phyloP scores from a whole-genome alignment of 2,888 invertebrate species.

The Polymixis flavicincta region DNA sequence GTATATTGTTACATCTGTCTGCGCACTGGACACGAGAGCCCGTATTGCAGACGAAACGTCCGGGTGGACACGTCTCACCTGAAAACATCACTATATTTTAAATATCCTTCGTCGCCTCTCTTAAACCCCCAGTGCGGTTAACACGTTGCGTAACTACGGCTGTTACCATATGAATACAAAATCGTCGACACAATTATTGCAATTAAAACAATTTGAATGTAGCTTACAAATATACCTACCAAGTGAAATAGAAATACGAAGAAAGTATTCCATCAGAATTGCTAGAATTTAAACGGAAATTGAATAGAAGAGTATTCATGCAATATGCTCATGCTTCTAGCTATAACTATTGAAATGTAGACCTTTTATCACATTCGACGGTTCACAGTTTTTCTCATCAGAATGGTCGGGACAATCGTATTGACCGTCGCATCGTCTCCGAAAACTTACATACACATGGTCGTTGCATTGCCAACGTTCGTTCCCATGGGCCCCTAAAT shows the following conservation, averaged over 20 bases:
- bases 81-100: conserved; percentile 57
- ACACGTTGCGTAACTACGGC: conserved; percentile 51
- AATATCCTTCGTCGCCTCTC: not conserved
- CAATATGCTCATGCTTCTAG: conserved; percentile 57
- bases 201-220: not conserved
- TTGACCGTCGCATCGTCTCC: conserved; percentile 82
- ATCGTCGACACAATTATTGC: not conserved
- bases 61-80: conserved; percentile 75
- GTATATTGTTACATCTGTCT: conserved; percentile 82
- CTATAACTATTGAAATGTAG: conserved; percentile 43
- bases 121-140: conserved; percentile 44
- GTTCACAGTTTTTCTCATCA: conserved; percentile 90
- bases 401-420: conserved; percentile 91
- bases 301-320: conserved; percentile 34
- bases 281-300: conserved; percentile 8
- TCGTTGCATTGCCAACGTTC: conserved; percentile 72
- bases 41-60: conserved; percentile 73
- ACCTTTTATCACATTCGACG: conserved; percentile 64
- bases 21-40: conserved; percentile 75
- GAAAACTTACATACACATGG: conserved; percentile 79
- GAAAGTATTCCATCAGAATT: conserved; percentile 2
- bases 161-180: conserved; percentile 41
- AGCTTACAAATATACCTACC: not conserved
- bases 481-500: conserved; percentile 60
- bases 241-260: conserved; percentile 26